Conservation (phyloP, 2,113 vertebrate species). For the Psittacula cyanocephala region DNA sequence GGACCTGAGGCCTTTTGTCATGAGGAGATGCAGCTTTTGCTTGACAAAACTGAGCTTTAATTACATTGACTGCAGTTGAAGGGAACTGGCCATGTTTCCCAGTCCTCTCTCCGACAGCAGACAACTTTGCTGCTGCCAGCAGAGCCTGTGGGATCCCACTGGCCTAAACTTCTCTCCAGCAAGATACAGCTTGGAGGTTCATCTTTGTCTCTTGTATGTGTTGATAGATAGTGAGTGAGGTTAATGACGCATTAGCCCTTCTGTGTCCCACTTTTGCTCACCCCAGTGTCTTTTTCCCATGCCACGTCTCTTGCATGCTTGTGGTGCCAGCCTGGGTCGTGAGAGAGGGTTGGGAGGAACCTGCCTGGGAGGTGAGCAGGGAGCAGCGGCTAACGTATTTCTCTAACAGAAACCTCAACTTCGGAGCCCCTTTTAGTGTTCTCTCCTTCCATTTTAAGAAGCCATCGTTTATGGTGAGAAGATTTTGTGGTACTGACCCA, state of each 20-base stretch:
- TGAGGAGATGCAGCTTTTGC: not conserved
- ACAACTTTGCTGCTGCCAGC: not conserved
- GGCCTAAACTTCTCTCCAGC: not conserved
- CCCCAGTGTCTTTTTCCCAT: not conserved
- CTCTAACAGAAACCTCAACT: not conserved
- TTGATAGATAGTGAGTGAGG: not conserved
- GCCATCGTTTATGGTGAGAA: not conserved
- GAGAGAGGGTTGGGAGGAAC: not conserved
- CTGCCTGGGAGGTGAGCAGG: not conserved
- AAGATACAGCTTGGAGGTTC: not conserved
- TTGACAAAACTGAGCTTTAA: not conserved
- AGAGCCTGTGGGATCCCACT: not conserved
- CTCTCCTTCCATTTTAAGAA: not conserved
- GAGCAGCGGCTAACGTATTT: not conserved
- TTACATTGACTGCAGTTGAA: not conserved
- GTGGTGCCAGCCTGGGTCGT: accelerated
- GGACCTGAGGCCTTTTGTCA: not conserved
- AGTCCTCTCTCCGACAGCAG: not conserved
- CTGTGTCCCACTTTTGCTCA: not conserved
- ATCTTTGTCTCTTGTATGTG: not conserved
- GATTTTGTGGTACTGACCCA: not conserved
- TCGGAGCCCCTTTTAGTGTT: not conserved
- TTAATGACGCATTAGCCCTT: not conserved
- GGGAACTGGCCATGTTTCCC: not conserved
- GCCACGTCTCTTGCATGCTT: accelerated